Conservation (phyloP, 1,140 invertebrate genomes). For the Steinernema feltiae region DNA sequence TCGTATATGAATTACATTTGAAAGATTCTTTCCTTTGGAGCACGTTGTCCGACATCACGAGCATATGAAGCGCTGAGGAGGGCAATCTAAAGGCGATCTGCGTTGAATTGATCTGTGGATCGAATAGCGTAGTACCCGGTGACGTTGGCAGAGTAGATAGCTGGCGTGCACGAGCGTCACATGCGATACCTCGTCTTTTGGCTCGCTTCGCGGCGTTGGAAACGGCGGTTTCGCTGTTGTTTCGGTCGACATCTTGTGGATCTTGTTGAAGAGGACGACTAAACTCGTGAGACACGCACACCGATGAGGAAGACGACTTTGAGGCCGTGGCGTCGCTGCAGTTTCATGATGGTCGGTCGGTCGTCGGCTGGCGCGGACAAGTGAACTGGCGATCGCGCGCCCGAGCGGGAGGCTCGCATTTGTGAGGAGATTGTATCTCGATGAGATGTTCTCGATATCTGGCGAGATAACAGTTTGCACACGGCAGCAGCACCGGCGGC, state of each 20-base stretch:
- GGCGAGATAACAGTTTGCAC: not conserved
- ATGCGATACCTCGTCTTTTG: not conserved
- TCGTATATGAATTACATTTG: not conserved
- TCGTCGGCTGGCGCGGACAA: no score
- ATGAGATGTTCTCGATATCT: not conserved
- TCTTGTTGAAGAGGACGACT: not conserved
- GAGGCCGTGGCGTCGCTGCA: not conserved
- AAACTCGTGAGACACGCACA: not conserved
- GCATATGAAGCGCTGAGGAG: not conserved
- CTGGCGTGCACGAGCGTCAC: not conserved
- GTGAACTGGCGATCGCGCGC: not conserved
- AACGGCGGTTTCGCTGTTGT: not conserved
- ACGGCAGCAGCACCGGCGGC: not conserved
- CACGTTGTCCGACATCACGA: not conserved
- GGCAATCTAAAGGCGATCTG: not conserved
- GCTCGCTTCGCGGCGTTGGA: not conserved
- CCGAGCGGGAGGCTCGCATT: not conserved
- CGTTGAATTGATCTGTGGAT: not conserved
- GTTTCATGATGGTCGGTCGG: no score
- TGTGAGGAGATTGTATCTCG: not conserved
- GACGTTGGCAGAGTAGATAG: not conserved
- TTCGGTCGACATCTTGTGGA: not conserved
- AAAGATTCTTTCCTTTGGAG: not conserved
- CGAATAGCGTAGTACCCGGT: not conserved
- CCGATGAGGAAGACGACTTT: conserved; percentile 11